Base-by-base conservation (phyloP, 2,113 vertebrate species). In the Chrysemys picta region DNA sequence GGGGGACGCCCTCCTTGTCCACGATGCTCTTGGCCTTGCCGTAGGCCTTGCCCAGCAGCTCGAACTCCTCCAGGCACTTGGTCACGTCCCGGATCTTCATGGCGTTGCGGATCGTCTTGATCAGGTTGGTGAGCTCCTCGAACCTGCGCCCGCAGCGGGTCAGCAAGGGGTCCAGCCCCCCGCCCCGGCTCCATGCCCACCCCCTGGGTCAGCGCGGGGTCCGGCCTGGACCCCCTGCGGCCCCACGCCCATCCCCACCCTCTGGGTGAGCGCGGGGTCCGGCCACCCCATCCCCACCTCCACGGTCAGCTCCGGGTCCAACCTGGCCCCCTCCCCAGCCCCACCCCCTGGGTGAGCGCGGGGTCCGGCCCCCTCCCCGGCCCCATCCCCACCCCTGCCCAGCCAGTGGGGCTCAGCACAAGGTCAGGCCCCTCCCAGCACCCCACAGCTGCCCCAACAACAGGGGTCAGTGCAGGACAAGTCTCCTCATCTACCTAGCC, bases 61-160 rank as follows among this genome's bases (percentile, higher is more conserved):
- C 99, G 97, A 99, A 99, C 94, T 99, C 99, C 97, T 99, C 99
- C 88, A 99, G 96, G 96, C 99, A 99, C 94, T 99, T 99, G 88
- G 99, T 98, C 97, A 99, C 99, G 97, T 99, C 99, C 8, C 99
- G 98, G 94, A 99, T 99, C 98, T 99, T 99, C 99, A 99, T 99
- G 82, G 99, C 99, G 93, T 99, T 99, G 45, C 99, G 98, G 93
- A 99, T 99, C 6, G 99, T 99, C 94, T 99, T 99, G 92, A 99
- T 99, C 69, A 99, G 96, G 97, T 99, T 99, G 35, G 99, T 99
- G 89, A 99, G 97, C 97, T 99, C 99, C 93, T 99, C 99, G 94
- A 99, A 99, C 96, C 99, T 99, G 88, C 4, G 29, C 29, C 57
- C 13, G 12, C 59, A 13, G 14, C 13, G 31, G 31, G 31, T 35